Percentiles rank a stretch among this genome's conserved stretches.
Evolutionary conservation across 1,140 invertebrate genomes (phyloP).

Genomic region (Drosophila kikkawai): DNA sequence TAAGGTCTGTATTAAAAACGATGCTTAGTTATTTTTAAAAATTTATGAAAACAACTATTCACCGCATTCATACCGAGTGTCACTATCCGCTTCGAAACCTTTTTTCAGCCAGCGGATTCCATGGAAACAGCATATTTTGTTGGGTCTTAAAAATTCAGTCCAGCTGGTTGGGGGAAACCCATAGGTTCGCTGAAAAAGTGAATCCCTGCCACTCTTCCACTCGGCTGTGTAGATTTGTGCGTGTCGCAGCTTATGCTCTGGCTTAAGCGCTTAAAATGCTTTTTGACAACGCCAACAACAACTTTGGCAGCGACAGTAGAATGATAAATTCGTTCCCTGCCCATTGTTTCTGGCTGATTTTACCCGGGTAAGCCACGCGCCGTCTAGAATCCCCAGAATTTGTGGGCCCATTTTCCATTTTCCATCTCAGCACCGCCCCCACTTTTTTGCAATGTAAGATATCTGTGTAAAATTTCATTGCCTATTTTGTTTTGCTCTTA

Average conservation of each 20-base stretch:
- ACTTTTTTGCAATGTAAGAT: slow-evolving; percentile 11
- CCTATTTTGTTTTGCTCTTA: slow-evolving; percentile 41
- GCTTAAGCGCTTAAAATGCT: slow-evolving; percentile 80
- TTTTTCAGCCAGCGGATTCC: not conserved
- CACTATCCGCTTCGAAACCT: too few relatives aligned
- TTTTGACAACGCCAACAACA: slow-evolving; percentile 68
- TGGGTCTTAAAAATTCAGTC: not conserved
- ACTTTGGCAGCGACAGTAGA: slow-evolving; percentile 23
- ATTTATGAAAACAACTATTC: not conserved
- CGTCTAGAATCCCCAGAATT: slow-evolving; percentile 26
- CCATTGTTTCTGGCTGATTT: slow-evolving; percentile 36
- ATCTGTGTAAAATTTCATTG: slow-evolving; percentile 59
- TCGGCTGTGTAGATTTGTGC: slow-evolving; percentile 44
- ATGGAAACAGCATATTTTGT: not conserved
- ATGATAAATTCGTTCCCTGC: slow-evolving; percentile 72
- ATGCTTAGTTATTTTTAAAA: not conserved
- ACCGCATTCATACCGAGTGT: not conserved
- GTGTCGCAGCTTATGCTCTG: slow-evolving; percentile 71
- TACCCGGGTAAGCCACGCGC: slow-evolving; percentile 40
- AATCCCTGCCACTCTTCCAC: slow-evolving; percentile 15
- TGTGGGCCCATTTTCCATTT: slow-evolving; percentile 29
- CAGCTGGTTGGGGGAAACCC: not conserved
- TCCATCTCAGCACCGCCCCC: slow-evolving; percentile 20
- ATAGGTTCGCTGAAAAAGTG: slow-evolving; percentile 6
- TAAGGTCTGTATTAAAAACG: not conserved